phyloP scores from a whole-genome alignment of 2,113 vertebrate genomes.

The cat (Felis catus) region F.catus_Fca126_mat1.0 CM031428.1:18532001-18532500 shows the following conservation, averaged over 20 bases:
- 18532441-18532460: background rate
- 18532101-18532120: background rate
- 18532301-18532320: background rate
- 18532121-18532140: background rate
- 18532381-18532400: background rate
- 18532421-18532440: background rate
- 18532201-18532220: accelerated
- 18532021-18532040: background rate
- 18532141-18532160: background rate
- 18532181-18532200: background rate
- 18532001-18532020: too few species aligned
- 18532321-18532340: background rate
- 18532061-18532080: background rate
- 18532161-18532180: background rate
- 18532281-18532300: background rate
- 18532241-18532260: background rate
- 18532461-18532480: background rate
- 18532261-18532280: background rate
- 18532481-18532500: too few species aligned
- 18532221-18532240: background rate
- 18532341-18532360: background rate
- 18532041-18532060: background rate
- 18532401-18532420: background rate
- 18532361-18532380: background rate
- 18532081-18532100: background rate